phyloP scores from a whole-genome alignment of 2,888 invertebrate species.

The Empis stercorea region DNA sequence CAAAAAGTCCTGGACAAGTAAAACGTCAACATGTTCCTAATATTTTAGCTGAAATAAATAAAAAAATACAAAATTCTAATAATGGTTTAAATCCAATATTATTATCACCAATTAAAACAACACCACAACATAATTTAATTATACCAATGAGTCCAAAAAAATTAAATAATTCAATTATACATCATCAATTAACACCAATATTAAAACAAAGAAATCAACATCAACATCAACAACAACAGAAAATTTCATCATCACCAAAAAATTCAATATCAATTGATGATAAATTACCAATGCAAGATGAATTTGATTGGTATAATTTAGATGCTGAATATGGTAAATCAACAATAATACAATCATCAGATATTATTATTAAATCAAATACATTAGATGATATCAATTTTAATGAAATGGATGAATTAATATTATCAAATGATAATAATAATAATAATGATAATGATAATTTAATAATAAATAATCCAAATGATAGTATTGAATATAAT shows the following conservation, averaged over 20 bases:
- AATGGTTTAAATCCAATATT: background rate
- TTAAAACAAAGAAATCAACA: background rate
- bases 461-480: background rate
- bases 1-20: slow-evolving; percentile 19
- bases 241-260: background rate
- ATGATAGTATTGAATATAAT: slow-evolving; percentile 29
- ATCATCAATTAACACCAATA: background rate
- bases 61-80: slow-evolving; percentile 19
- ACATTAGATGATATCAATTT: slow-evolving; percentile 19
- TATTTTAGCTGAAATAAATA: slow-evolving; percentile 32
- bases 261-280: slow-evolving; percentile 4
- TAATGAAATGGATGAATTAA: slow-evolving; percentile 22
- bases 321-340: slow-evolving; percentile 32
- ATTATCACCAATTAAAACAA: background rate
- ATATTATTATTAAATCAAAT: slow-evolving; percentile 13
- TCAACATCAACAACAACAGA: background rate
- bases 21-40: slow-evolving; percentile 31
- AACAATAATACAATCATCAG: slow-evolving; percentile 17
- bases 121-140: background rate
- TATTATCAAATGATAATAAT: background rate
- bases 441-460: background rate
- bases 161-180: background rate
- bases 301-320: slow-evolving; percentile 37
- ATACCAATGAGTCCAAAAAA: background rate
- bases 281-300: slow-evolving; percentile 30